Evolutionary conservation across 2,797 vertebrate genomes (phyloP).

Genomic region (Bovichtus variegatus): DNA sequence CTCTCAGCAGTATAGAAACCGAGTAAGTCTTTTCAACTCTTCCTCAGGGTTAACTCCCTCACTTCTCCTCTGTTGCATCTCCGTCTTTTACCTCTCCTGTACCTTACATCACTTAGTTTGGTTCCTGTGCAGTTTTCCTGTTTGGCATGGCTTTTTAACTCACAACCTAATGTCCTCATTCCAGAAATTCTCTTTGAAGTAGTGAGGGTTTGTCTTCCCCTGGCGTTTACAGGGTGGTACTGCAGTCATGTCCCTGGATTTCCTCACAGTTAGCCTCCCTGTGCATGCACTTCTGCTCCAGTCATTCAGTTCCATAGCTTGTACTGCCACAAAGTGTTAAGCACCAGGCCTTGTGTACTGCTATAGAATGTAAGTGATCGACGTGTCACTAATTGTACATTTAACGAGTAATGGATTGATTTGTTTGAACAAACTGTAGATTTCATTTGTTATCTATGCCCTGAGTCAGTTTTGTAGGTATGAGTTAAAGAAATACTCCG

Average conservation of each 20-base stretch:
- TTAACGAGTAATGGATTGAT: not conserved
- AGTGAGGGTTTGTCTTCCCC: slow-evolving; percentile 58
- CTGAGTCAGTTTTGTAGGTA: not conserved
- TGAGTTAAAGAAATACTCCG: slow-evolving; percentile 32
- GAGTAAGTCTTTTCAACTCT: slow-evolving; percentile 85
- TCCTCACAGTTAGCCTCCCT: slow-evolving; percentile 26
- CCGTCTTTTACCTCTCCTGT: slow-evolving; percentile 23
- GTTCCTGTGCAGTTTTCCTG: slow-evolving; percentile 51
- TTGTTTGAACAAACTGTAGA: not conserved
- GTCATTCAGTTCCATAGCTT: slow-evolving; percentile 28
- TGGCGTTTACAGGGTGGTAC: slow-evolving; percentile 49
- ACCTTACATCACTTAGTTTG: slow-evolving; percentile 42
- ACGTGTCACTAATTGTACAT: not conserved
- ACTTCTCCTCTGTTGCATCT: slow-evolving; percentile 59
- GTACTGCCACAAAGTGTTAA: not conserved
- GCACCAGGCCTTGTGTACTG: not conserved
- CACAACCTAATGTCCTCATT: slow-evolving; percentile 50
- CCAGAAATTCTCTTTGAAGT: slow-evolving; percentile 31
- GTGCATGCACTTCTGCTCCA: slow-evolving; percentile 64
- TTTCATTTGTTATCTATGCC: not conserved
- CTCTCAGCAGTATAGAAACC: slow-evolving; percentile 86
- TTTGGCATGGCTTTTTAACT: slow-evolving; percentile 73
- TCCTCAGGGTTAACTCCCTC: slow-evolving; percentile 53
- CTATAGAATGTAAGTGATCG: slow-evolving; percentile 2
- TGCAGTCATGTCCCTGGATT: slow-evolving; percentile 20